A percentile compares a stretch with the other conserved stretches of the same genome.
Evolutionary conservation across 2,113 vertebrate species (phyloP).

Genomic region (Synodontis membranacea): DNA sequence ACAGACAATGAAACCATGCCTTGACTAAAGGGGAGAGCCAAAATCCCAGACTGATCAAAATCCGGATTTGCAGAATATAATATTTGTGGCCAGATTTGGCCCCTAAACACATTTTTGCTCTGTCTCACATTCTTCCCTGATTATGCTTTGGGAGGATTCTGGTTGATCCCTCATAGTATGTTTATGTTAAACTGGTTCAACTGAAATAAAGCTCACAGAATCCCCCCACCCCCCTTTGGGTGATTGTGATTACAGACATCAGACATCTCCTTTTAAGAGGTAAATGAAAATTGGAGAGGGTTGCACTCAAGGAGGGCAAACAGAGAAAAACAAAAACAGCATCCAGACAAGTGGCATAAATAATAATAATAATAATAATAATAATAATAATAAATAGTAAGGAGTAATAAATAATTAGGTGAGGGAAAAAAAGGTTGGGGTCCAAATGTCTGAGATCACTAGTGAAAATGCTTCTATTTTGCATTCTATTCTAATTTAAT

Average conservation of each 20-base stretch:
- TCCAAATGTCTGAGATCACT: not conserved
- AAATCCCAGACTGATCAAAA: conserved; percentile 77
- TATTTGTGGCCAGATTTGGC: conserved; percentile 70
- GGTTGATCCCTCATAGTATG: not conserved
- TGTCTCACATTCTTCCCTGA: not conserved
- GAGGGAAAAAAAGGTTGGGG: not conserved
- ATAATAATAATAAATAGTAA: no score
- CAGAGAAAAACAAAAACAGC: not conserved
- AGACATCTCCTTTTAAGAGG: not conserved
- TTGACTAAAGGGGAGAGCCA: conserved; percentile 55
- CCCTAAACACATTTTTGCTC: conserved; percentile 45
- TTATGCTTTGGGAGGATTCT: not conserved
- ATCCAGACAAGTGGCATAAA: not conserved
- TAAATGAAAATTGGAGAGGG: not conserved
- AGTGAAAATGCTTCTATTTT: not conserved
- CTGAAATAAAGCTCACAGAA: not conserved
- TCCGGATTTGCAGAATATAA: conserved; percentile 65
- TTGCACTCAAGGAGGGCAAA: not conserved
- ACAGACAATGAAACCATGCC: conserved; percentile 56
- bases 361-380: no score
- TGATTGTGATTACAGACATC: conserved; percentile 7
- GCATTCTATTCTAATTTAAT: not conserved
- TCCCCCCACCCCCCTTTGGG: not conserved
- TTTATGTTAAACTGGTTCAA: not conserved
- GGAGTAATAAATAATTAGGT: not conserved